Base-by-base conservation (phyloP, 1,140 invertebrate genomes). In the Mya arenaria region DNA sequence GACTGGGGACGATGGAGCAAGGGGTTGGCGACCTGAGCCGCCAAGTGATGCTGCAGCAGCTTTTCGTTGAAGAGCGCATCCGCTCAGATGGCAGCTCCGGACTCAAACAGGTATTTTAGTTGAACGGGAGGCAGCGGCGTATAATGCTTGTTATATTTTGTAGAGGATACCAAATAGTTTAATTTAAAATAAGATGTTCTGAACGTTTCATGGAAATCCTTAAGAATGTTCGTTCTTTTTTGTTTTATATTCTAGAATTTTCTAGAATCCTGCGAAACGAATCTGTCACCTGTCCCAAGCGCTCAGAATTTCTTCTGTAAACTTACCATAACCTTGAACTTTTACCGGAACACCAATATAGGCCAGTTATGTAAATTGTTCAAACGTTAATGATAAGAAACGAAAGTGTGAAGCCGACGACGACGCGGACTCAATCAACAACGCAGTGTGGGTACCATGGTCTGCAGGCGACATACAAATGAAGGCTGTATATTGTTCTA, bases 31-130 rank as follows among this genome's bases (percentile, higher is more conserved):
- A 69, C 30, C 36, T 88, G n/a, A 56, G 77, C 1, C 60, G 80
- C n/a, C 88, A 89, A 37, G 71, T 89, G 4, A 85, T 85, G 82
- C 60, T 87, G 36, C 86, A 86, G 39, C 86, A 89, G 36, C 63
- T 86, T 0, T 85, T 77, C 44, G 73, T 85, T 15, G 88, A 87
- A 55, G 88, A 89, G 68, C 73, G 77, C 25, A 81, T 80, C 23
- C 83, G 88, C 0, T 69, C 85, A 1, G 82, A 86, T n/a, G 79
- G 73, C 2, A 74, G 83, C 37, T 89, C 88, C 1, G 88, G 88
- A 4, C 28, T 87, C 1, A 88, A 88, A 62, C 60, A 63, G 63
- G 65, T 79, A 62, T 23, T 1, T 17, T 52, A 17, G 48, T 52
- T 4, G 1, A 52, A 52, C 48, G 8, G n/a, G n/a, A 52, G 19